Base-by-base conservation (phyloP, 2,888 invertebrate genomes). In the Dorcus parallelipipedus region DNA sequence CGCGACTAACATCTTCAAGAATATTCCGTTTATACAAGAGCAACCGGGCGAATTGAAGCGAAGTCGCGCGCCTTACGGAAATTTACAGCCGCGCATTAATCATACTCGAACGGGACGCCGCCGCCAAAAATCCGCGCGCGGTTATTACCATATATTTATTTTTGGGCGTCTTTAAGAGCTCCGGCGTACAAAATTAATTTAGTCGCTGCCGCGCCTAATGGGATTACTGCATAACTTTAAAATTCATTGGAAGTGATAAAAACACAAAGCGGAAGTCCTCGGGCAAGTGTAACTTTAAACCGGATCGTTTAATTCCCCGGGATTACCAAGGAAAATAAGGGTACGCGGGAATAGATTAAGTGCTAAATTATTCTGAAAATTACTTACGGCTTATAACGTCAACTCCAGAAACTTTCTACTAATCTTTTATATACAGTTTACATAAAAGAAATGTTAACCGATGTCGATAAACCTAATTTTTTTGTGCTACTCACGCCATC, bases 201-300 rank as follows among this genome's bases (percentile, higher is more conserved):
- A 58, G 53, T 33, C 53, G 56, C 58, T 49, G 55, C 49, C 52
- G 54, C 38, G 45, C 55, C 58, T 58, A 60, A 54, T 50, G 57
- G 56, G 58, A 54, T 52, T 58, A 60, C 51, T 56, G 51, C 42
- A 43, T 56, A 59, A 59, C 56, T 61, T 63, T 40, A 54, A 53
- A 59, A 61, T 63, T 63, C 60, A 60, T 63, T 63, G 60, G 42
- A 41, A 52, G 58, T 53, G 58, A 60, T 63, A 61, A 60, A 63
- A 61, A 63, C 56, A 63, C 58, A 60, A 55, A 60, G 60, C 51
- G 48, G 50, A 51, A 58, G 53, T 53, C 49, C 38, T 40, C 47
- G 47, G 48, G 45, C 51, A 41, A 56, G 51, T 57, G 62, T 52
- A 58, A 56, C 49, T 57, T 52, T 60, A 62, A 50, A 60, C 57